Conservation (phyloP, 2,797 vertebrate genomes). For the Gadopsis marmoratus region DNA sequence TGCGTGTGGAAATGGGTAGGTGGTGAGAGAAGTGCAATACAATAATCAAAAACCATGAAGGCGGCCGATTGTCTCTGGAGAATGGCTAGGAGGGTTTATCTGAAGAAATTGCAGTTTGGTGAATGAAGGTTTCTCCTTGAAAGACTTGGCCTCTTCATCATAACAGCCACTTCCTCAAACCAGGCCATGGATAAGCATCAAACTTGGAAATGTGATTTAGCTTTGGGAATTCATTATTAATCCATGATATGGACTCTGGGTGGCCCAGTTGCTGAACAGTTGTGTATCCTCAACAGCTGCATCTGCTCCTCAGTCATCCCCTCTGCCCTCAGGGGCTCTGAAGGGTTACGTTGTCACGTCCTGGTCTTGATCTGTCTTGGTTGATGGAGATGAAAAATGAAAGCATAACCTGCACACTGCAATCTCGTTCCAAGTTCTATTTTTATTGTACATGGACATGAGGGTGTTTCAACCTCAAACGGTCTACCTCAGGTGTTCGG, state of each 20-base stretch:
- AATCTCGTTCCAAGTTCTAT: background rate
- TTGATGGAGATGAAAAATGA: conserved; percentile 2
- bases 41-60: conserved; percentile 52
- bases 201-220: conserved; percentile 51
- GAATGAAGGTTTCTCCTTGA: conserved; percentile 55
- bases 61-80: conserved; percentile 48
- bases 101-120: conserved; percentile 51
- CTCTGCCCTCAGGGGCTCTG: conserved; percentile 12
- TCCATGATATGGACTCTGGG: conserved; percentile 41
- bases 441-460: background rate
- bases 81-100: conserved; percentile 50
- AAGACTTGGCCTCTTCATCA: conserved; percentile 42
- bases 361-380: conserved; percentile 16
- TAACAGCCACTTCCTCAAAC: conserved; percentile 37
- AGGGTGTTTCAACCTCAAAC: background rate
- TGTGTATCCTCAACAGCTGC: conserved; percentile 24
- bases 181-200: conserved; percentile 26
- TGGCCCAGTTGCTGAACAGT: conserved; percentile 34
- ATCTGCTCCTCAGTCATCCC: conserved; percentile 15
- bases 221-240: conserved; percentile 44
- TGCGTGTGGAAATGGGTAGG: conserved; percentile 27
- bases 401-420: background rate
- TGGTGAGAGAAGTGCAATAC: conserved; percentile 53
- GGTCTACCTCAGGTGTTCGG: background rate
- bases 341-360: conserved; percentile 25